Percentiles rank a stretch among this genome's conserved stretches.
Conservation (phyloP, 2,113 vertebrate species). For the Tympanuchus pallidicinctus region DNA sequence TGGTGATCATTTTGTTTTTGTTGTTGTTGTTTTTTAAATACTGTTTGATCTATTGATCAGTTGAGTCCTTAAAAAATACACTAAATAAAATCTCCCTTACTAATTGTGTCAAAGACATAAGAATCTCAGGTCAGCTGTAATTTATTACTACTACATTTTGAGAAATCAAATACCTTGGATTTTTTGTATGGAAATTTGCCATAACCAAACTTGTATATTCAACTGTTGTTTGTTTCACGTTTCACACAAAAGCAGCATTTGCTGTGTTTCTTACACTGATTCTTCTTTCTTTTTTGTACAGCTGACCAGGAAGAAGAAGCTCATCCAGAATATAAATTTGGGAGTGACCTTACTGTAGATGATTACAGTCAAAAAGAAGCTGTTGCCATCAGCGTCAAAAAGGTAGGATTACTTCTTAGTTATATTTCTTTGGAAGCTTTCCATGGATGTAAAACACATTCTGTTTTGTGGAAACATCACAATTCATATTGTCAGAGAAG, state of each 20-base stretch:
- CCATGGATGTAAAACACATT: not conserved
- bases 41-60: too few species aligned
- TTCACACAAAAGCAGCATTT: not conserved
- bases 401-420: conserved; percentile 76
- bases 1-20: not conserved
- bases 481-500: not conserved
- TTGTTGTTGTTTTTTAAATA: too few species aligned
- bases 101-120: not conserved
- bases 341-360: conserved; percentile 86
- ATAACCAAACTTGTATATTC: not conserved
- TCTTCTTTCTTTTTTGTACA: conserved; percentile 33
- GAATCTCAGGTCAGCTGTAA: not conserved
- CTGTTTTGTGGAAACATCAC: not conserved
- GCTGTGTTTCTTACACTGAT: not conserved
- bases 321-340: conserved; percentile 90
- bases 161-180: not conserved
- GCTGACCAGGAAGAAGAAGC: conserved; percentile 91
- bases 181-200: not conserved
- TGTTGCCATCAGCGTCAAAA: conserved; percentile 88
- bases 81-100: not conserved
- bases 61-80: not conserved
- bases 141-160: not conserved
- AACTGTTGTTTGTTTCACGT: not conserved
- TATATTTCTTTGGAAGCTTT: not conserved
- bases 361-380: conserved; percentile 87